phyloP scores from a whole-genome alignment of 2,113 vertebrate genomes.

The Caloenas nicobarica region DNA sequence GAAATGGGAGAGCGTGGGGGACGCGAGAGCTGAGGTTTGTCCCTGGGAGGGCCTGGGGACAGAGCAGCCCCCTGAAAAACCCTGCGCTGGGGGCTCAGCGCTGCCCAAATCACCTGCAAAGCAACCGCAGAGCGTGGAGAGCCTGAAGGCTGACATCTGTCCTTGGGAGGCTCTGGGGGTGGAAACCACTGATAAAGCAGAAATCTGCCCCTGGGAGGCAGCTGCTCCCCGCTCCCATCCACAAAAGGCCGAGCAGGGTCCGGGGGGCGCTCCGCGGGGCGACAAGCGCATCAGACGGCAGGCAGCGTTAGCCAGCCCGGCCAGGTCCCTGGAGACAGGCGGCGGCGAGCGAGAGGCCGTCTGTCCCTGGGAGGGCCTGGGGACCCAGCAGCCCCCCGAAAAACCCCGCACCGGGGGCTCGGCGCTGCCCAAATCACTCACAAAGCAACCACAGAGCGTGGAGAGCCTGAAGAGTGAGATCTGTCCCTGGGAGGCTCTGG shows the following conservation, averaged over 20 bases:
- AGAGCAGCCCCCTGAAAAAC: background rate
- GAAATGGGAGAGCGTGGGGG: too few relatives aligned
- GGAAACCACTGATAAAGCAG: constrained; percentile 53
- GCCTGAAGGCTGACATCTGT: constrained; percentile 32
- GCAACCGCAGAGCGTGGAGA: background rate
- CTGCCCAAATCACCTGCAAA: background rate
- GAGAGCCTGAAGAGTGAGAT: constrained; percentile 45
- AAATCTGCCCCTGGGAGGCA: constrained; percentile 72
- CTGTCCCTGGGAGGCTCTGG: constrained; percentile 62
- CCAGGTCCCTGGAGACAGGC: background rate
- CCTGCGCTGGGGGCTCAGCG: background rate
- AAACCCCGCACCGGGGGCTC: background rate
- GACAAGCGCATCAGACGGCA: background rate
- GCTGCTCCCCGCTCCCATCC: too few relatives aligned
- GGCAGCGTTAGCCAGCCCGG: background rate
- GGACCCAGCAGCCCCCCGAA: background rate
- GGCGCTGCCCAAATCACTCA: background rate
- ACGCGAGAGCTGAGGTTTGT: background rate
- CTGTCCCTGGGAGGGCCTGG: background rate
- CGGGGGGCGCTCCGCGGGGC: background rate
- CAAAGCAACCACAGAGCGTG: background rate
- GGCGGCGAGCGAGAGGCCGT: background rate
- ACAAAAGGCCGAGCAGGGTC: background rate
- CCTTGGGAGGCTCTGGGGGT: constrained; percentile 41
- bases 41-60: background rate